Conservation (phyloP, 2,888 invertebrate genomes). For the Ornithoptera priamus region DNA sequence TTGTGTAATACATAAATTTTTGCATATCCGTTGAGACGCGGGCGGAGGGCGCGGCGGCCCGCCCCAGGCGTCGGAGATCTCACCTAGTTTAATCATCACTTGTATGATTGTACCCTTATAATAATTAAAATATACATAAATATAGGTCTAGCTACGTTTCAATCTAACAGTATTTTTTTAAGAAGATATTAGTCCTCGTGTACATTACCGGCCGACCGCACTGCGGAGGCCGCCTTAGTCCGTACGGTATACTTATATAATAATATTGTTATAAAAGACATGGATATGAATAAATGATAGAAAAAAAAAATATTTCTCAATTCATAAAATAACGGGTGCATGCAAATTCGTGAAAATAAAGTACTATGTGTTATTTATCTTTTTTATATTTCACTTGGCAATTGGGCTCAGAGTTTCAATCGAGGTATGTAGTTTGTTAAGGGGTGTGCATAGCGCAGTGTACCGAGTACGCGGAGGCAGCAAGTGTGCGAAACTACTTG, state of each 20-base stretch:
- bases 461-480: constrained; percentile 29
- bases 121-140: constrained; percentile 73
- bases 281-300: constrained; percentile 75
- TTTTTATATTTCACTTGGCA: constrained; percentile 78
- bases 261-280: constrained; percentile 75
- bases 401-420: constrained; percentile 72
- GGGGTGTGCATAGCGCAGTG: constrained; percentile 30
- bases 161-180: constrained; percentile 81
- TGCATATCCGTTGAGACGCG: constrained; percentile 77
- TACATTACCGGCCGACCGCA: constrained; percentile 70
- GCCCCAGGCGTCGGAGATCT: constrained; percentile 77
- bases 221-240: constrained; percentile 68
- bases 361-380: constrained; percentile 78
- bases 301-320: constrained; percentile 71
- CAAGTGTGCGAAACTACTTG: constrained; percentile 50
- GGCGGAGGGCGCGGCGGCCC: constrained; percentile 71
- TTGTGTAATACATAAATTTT: constrained; percentile 59
- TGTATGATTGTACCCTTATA: constrained; percentile 75
- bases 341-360: constrained; percentile 75
- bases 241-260: constrained; percentile 74
- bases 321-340: constrained; percentile 78
- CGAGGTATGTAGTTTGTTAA: constrained; percentile 47
- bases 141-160: constrained; percentile 79
- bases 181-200: constrained; percentile 80
- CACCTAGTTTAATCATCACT: constrained; percentile 77